Evolutionary conservation across 2,797 vertebrate species (phyloP).

Genomic region (Pelobates cultripes): DNA sequence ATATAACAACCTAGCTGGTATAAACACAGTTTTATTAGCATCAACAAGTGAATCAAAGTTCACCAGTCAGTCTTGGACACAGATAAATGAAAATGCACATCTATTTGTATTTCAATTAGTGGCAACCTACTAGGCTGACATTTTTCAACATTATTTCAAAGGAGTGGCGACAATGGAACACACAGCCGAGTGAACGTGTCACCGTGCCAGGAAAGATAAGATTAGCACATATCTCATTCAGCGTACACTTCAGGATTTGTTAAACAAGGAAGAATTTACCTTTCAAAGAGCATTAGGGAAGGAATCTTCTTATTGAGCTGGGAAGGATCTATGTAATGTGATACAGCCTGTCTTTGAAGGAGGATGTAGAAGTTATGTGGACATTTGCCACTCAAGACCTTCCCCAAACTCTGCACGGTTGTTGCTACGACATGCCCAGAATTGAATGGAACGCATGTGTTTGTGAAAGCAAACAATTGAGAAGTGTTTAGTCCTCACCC

Average conservation of each 20-base stretch:
- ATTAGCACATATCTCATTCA: slow-evolving; percentile 6
- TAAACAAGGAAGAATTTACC: slow-evolving; percentile 37
- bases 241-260: slow-evolving; percentile 26
- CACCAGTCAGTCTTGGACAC: neutral
- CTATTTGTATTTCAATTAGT: neutral
- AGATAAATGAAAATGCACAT: neutral
- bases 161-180: neutral
- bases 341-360: slow-evolving; percentile 37
- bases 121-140: neutral
- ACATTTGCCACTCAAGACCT: slow-evolving; percentile 45
- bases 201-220: slow-evolving; percentile 23
- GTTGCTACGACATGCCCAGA: slow-evolving; percentile 43
- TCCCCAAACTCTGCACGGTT: slow-evolving; percentile 4
- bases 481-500: neutral
- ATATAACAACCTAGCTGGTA: too few relatives aligned
- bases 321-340: slow-evolving; percentile 47
- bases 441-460: slow-evolving; percentile 47
- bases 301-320: slow-evolving; percentile 38
- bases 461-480: slow-evolving; percentile 25
- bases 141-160: neutral
- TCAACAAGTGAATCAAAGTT: too few relatives aligned
- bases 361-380: slow-evolving; percentile 43
- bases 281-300: slow-evolving; percentile 22
- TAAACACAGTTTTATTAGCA: too few relatives aligned
- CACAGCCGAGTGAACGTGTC: neutral